Conservation (phyloP, 1,140 invertebrate genomes). For the Drosophila varians region DNA sequence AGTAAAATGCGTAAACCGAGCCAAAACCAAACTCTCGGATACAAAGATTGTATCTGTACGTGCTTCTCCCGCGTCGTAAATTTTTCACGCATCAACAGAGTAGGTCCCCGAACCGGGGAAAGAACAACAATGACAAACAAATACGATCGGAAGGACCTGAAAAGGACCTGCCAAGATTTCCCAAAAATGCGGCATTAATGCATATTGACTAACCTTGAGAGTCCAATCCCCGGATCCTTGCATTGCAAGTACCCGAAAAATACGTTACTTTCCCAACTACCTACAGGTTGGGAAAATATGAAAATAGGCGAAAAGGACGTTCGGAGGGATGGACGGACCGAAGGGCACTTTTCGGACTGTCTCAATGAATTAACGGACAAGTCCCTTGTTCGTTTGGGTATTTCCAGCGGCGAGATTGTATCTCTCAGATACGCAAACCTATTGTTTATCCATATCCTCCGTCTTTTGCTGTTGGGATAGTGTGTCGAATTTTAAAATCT, state of each 20-base stretch:
- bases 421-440: conserved; percentile 46
- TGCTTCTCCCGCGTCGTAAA: conserved; percentile 57
- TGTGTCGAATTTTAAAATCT: conserved; percentile 76
- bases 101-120: conserved; percentile 44
- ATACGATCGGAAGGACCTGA: conserved; percentile 48
- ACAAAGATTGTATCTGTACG: conserved; percentile 30
- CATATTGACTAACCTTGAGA: conserved; percentile 77
- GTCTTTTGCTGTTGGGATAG: conserved; percentile 41
- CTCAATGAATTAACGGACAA: conserved; percentile 73
- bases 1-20: conserved; percentile 55
- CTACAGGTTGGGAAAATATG: conserved; percentile 54
- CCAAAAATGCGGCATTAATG: conserved; percentile 73
- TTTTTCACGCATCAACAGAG: conserved; percentile 68
- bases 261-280: conserved; percentile 64
- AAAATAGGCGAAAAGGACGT: conserved; percentile 13
- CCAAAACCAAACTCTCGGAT: conserved; percentile 38
- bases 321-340: conserved; percentile 18
- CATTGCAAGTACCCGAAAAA: conserved; percentile 51
- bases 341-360: conserved; percentile 39
- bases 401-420: conserved; percentile 69
- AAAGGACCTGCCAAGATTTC: conserved; percentile 70
- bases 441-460: conserved; percentile 59
- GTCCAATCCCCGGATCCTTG: conserved; percentile 7
- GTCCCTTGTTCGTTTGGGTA: conserved; percentile 45
- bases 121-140: conserved; percentile 77